These are phyloP conservation scores for Ornithoptera alexandrae DNA, from an alignment of 2,888 invertebrate species.

Conservation along the genomic window DNA sequence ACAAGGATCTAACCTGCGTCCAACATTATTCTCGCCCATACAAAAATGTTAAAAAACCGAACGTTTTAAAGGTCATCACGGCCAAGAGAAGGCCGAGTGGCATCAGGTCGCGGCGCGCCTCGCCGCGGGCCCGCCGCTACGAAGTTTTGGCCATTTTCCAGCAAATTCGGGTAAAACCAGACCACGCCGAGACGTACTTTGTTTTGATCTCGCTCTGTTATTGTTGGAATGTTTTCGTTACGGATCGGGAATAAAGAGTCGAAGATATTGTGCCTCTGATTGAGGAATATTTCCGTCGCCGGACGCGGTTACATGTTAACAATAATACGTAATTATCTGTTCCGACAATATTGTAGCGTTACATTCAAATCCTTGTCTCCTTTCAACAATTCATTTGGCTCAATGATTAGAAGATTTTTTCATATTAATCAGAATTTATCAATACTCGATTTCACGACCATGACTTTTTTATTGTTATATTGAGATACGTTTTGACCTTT, in stretches of 20 bases:
- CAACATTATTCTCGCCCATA: background rate
- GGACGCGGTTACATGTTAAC: background rate
- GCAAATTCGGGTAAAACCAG: conserved; percentile 37
- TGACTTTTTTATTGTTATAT: too few relatives aligned
- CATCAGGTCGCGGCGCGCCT: conserved; percentile 10
- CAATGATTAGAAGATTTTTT: too few relatives aligned
- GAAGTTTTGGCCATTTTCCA: conserved; percentile 36
- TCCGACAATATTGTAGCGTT: too few relatives aligned
- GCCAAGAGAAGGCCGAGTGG: conserved; percentile 14
- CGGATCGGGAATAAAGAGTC: conserved; percentile 7
- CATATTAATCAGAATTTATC: too few relatives aligned
- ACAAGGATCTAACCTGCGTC: background rate
- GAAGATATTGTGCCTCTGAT: background rate
- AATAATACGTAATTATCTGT: background rate
- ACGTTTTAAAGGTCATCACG: background rate
- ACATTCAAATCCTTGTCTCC: too few relatives aligned
- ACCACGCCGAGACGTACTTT: conserved; percentile 46
- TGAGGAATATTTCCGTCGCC: conserved; percentile 13
- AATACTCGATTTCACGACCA: too few relatives aligned
- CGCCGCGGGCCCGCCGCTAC: conserved; percentile 15
- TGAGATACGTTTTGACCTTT: too few relatives aligned
- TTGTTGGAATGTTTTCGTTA: conserved; percentile 34
- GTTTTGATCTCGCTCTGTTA: conserved; percentile 40
- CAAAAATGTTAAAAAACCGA: background rate
- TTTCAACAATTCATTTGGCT: too few relatives aligned